Conservation (phyloP, 2,113 vertebrate species). For the Tetraodon nigroviridis region DNA sequence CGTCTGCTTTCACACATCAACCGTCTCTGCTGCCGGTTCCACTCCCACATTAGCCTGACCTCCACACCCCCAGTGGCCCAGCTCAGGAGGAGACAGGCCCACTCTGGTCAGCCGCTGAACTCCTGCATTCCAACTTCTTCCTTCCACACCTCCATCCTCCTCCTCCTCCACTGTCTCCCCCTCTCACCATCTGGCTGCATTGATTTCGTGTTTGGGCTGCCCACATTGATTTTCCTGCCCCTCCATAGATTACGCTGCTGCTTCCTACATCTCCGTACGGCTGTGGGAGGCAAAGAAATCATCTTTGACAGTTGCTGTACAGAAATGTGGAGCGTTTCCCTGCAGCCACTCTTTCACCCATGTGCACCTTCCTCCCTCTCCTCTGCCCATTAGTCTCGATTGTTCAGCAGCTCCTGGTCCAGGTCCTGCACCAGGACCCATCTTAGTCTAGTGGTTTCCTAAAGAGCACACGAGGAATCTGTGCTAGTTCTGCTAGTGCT, state of each 20-base stretch:
- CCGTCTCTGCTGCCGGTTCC: constrained; percentile 29
- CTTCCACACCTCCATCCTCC: constrained; percentile 18
- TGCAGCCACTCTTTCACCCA: constrained; percentile 9
- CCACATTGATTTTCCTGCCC: constrained; percentile 72
- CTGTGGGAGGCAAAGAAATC: constrained; percentile 56
- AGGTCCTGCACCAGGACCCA: too few relatives aligned
- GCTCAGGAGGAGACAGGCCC: constrained; percentile 38
- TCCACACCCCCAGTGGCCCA: constrained; percentile 33
- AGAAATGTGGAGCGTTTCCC: constrained; percentile 2
- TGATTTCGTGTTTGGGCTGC: constrained; percentile 72
- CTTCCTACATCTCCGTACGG: constrained; percentile 54
- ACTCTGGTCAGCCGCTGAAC: constrained; percentile 42
- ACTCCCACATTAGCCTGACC: constrained; percentile 40
- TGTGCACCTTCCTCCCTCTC: constrained; percentile 12
- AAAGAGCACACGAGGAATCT: too few relatives aligned
- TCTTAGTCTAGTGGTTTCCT: too few relatives aligned
- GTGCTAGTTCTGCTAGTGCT: too few relatives aligned
- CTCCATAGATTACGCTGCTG: constrained; percentile 63
- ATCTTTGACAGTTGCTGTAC: constrained; percentile 59
- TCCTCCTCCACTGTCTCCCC: neutral
- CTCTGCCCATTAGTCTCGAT: constrained; percentile 5
- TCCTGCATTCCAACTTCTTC: constrained; percentile 33
- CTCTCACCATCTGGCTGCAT: constrained; percentile 41
- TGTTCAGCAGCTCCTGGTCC: too few relatives aligned
- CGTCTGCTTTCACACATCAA: constrained; percentile 34